Percentiles rank a stretch among this genome's conserved stretches.
phyloP scores from a whole-genome alignment of 2,797 vertebrate genomes.

The Aplochiton taeniatus region DNA sequence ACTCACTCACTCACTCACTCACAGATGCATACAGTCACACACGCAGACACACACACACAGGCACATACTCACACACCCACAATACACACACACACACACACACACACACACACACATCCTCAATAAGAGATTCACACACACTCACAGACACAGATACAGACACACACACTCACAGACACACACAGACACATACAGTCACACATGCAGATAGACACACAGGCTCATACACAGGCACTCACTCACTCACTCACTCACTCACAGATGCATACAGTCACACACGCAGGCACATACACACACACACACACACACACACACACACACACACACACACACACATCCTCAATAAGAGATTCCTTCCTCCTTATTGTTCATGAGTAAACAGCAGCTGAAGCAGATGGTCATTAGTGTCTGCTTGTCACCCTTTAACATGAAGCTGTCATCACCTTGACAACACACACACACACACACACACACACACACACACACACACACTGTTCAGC shows the following conservation, averaged over 20 bases:
- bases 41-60: background rate
- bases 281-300: no score
- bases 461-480: constrained; percentile 5
- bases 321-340: background rate
- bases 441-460: constrained; percentile 27
- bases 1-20: background rate
- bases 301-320: background rate
- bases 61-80: background rate
- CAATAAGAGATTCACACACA: background rate
- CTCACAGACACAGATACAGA: no score
- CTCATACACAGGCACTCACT: no score
- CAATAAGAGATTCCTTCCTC: constrained; percentile 1
- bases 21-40: no score
- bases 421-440: constrained; percentile 56
- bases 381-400: constrained; percentile 54
- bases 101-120: background rate
- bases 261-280: no score
- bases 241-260: no score
- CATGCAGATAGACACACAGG: no score
- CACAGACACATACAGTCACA: no score
- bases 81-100: background rate
- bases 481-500: no score
- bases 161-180: no score
- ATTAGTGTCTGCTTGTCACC: constrained; percentile 69
- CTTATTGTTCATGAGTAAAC: constrained; percentile 43